Evolutionary conservation across 2,113 vertebrate species (phyloP).

Genomic region (Myrmophylax atrothorax): DNA sequence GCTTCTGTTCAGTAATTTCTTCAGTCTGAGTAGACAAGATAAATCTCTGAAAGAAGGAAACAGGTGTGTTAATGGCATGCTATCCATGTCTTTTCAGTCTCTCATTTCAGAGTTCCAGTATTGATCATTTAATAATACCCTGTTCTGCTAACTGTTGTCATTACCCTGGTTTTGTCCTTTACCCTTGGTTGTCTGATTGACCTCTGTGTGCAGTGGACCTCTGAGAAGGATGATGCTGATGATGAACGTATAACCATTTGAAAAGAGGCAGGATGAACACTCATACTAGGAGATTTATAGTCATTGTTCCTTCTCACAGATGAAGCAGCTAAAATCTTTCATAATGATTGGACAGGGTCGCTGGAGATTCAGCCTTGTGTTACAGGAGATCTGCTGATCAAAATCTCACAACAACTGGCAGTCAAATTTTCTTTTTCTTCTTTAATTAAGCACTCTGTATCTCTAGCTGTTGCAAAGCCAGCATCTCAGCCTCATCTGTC

Average conservation of each 20-base stretch:
- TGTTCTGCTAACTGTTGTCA: not conserved
- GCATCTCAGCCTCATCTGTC: not conserved
- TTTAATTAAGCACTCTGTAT: not conserved
- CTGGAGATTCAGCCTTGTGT: not conserved
- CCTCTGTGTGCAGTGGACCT: not conserved
- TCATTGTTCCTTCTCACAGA: not conserved
- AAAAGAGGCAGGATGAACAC: not conserved
- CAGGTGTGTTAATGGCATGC: not conserved
- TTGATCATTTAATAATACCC: slow-evolving; percentile 36
- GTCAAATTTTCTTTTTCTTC: not conserved
- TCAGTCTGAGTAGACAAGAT: slow-evolving; percentile 17
- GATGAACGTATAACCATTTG: not conserved
- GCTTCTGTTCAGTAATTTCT: slow-evolving; percentile 33
- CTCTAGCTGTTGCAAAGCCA: not conserved
- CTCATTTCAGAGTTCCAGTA: not conserved
- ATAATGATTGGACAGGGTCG: not conserved
- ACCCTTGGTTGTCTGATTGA: not conserved
- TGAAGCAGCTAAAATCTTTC: not conserved
- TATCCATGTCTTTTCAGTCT: not conserved
- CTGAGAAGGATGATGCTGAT: not conserved
- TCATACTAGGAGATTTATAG: not conserved
- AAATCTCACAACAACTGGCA: not conserved
- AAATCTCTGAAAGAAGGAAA: slow-evolving; percentile 1
- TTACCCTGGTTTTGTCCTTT: slow-evolving; percentile 41
- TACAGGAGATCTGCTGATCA: not conserved